A percentile compares a stretch with the other conserved stretches of the same genome.
These are phyloP conservation scores for Spodoptera littoralis DNA, from an alignment of 2,888 invertebrate genomes.

Conservation along the genomic window DNA sequence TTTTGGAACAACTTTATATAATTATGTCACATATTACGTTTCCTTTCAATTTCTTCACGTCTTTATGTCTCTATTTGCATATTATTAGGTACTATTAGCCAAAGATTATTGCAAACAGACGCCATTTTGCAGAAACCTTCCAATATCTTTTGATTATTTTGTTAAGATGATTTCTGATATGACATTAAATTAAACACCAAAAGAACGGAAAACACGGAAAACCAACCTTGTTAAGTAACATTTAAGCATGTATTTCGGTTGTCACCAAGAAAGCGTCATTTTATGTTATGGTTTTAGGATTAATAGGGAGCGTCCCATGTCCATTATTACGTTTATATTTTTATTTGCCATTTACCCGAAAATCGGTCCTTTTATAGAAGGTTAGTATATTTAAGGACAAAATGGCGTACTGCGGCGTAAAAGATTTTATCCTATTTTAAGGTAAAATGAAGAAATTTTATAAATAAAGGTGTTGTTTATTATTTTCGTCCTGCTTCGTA, in stretches of 20 bases:
- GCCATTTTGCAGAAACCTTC: background rate
- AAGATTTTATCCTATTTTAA: too few species aligned
- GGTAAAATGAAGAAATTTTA: too few species aligned
- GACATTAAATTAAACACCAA: conserved; percentile 17
- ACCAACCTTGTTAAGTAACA: conserved; percentile 12
- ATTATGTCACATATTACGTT: too few species aligned
- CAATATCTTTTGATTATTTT: background rate
- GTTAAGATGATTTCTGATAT: conserved; percentile 1
- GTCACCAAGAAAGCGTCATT: conserved; percentile 37
- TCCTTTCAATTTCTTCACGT: too few species aligned
- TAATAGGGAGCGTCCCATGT: conserved; percentile 26
- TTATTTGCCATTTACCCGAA: conserved; percentile 28
- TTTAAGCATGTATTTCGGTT: conserved; percentile 17
- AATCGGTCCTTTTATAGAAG: conserved; percentile 3
- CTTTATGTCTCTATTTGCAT: too few species aligned
- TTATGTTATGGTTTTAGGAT: conserved; percentile 37
- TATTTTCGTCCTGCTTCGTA: too few species aligned
- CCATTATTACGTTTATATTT: conserved; percentile 22
- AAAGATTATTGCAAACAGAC: background rate
- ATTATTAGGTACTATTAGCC: background rate
- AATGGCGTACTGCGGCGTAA: too few species aligned
- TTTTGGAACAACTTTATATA: too few species aligned
- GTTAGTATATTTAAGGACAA: too few species aligned
- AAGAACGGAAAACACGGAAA: conserved; percentile 27
- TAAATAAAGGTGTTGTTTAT: too few species aligned